These are phyloP conservation scores for Bradypodion pumilum DNA, from an alignment of 2,797 vertebrate species.

Conservation along the genomic window DNA sequence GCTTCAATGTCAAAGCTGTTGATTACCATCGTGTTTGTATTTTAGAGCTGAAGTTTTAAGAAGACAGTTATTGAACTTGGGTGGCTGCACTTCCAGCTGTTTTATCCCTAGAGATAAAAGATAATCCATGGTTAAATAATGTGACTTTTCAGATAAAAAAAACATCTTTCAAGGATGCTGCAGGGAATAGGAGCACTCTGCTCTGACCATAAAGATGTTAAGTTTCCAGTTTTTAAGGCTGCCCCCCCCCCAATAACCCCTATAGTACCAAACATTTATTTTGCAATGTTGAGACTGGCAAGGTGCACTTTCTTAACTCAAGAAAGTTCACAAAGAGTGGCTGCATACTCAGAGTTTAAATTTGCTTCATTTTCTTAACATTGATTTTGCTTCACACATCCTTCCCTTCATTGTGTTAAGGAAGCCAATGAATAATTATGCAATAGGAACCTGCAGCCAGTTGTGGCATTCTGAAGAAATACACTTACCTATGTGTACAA, in stretches of 20 bases:
- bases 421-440: not conserved
- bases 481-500: not conserved
- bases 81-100: slow-evolving; percentile 36
- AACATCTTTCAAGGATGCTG: slow-evolving; percentile 48
- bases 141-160: slow-evolving; percentile 58
- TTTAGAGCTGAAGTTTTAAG: slow-evolving; percentile 43
- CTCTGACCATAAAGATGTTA: slow-evolving; percentile 54
- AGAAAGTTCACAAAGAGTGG: slow-evolving; percentile 50
- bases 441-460: not conserved
- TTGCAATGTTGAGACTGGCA: slow-evolving; percentile 44
- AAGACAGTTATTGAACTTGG: slow-evolving; percentile 61
- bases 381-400: not conserved
- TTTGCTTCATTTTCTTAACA: slow-evolving; percentile 22
- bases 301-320: slow-evolving; percentile 56
- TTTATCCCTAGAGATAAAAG: slow-evolving; percentile 57
- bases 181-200: slow-evolving; percentile 24
- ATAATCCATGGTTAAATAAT: slow-evolving; percentile 58
- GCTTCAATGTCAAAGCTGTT: slow-evolving; percentile 37
- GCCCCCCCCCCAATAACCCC: not conserved
- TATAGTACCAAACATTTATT: not conserved
- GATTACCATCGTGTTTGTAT: slow-evolving; percentile 48
- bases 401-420: no score
- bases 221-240: slow-evolving; percentile 50
- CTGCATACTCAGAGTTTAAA: slow-evolving; percentile 47
- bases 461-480: not conserved